Percentiles rank a stretch among this genome's conserved stretches.
phyloP scores from a whole-genome alignment of 2,113 vertebrate species.

The Apodemus speciosus region DNA sequence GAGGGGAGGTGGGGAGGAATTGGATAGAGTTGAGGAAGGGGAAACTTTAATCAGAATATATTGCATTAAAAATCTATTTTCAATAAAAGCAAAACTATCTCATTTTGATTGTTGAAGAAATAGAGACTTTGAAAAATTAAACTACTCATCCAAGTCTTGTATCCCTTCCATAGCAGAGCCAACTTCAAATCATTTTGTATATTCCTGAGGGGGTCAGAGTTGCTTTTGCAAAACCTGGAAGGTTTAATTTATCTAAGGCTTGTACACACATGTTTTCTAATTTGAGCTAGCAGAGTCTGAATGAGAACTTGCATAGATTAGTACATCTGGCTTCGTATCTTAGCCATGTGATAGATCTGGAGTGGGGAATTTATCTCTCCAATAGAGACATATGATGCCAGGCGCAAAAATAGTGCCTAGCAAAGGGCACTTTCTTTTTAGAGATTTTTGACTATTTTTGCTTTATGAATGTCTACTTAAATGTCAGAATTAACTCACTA shows the following conservation, averaged over 20 bases:
- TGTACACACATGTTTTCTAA: background rate
- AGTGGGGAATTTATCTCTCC: background rate
- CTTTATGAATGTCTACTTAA: background rate
- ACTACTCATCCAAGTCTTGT: background rate
- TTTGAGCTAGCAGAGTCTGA: slow-evolving; percentile 8
- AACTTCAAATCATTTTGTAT: background rate
- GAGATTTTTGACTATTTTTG: background rate
- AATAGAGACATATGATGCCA: background rate
- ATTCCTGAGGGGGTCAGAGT: background rate
- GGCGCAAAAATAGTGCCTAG: background rate
- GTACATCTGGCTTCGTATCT: background rate
- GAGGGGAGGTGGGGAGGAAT: background rate
- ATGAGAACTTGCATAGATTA: background rate
- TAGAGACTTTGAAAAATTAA: slow-evolving; percentile 3
- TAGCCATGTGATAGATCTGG: background rate
- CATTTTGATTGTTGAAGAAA: slow-evolving; percentile 25
- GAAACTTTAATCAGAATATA: background rate
- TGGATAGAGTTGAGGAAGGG: too few species aligned
- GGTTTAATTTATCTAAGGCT: slow-evolving; percentile 1
- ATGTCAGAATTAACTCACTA: slow-evolving; percentile 4
- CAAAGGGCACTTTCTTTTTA: background rate
- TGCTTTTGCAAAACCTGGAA: slow-evolving; percentile 15
- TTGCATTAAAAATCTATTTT: background rate
- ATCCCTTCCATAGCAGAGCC: background rate
- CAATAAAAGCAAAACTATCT: background rate